Base-by-base conservation (phyloP, 1,140 invertebrate genomes). In the Mesaphorura yosii region DNA sequence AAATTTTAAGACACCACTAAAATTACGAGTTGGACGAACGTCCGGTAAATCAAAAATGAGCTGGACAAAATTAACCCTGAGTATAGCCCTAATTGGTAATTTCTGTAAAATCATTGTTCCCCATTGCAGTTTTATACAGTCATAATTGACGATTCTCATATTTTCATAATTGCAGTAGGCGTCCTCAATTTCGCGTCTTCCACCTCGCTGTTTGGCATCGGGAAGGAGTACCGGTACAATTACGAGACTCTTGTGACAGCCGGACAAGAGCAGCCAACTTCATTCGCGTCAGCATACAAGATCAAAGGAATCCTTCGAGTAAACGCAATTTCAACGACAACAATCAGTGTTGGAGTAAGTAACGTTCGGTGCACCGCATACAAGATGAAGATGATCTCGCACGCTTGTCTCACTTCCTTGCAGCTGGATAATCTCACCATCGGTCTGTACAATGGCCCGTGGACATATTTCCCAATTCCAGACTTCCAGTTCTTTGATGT, bases 361-460 rank as follows among this genome's bases (percentile, higher is more conserved):
- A n/a, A n/a, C n/a, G n/a, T n/a, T n/a, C n/a, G n/a, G n/a, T n/a
- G n/a, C n/a, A n/a, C n/a, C n/a, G n/a, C n/a, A n/a, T 37, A n/a
- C 34, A 12, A 12, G n/a, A 37, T 12, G 34, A 12, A 12, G n/a
- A 12, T 37, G 34, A 12, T 37, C 12, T 37, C 34, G 34, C 12
- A 12, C 34, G 34, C 12, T 12, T 37, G 34, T 37, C 12, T 12
- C 3, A 40, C 29, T 47, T 22, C 17, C 4, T 31, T 55, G 2
- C 37, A 63, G 61, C 20, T 63, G 34, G 61, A 57, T 28, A 48
- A 56, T 34, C 12, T 59, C 2, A 38, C 41, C 22, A 52, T 63
- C 19, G 61, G 57, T 1, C 27, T 63, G 25, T 63, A 57, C 53
- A 63, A 63, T 59, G 61, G 61, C 28, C 55, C 48, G 4, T 63